Percentiles rank a stretch among this genome's conserved stretches.
These are phyloP conservation scores for Osmerus mordax DNA, from an alignment of 2,113 vertebrate species.

Conservation along the genomic window DNA sequence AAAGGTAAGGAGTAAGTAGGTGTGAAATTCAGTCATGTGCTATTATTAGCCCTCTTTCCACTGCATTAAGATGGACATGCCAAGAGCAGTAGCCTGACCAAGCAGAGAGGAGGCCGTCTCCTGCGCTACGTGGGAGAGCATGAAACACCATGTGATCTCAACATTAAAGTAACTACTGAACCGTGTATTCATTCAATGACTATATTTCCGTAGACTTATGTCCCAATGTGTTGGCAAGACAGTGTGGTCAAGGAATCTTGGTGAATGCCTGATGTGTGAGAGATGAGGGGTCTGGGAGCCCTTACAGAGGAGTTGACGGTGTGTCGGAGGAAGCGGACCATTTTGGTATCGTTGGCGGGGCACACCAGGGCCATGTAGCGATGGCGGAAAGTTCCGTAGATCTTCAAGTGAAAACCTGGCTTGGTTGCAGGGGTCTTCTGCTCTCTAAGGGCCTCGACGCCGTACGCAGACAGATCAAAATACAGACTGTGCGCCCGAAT, in stretches of 20 bases:
- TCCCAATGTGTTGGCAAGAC: background rate
- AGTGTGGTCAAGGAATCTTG: background rate
- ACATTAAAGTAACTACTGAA: background rate
- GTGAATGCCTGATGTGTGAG: background rate
- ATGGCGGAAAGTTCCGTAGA: slow-evolving; percentile 78
- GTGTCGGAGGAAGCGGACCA: slow-evolving; percentile 75
- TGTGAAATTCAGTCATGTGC: background rate
- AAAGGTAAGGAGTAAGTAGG: slow-evolving; percentile 24
- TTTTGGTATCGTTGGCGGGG: slow-evolving; percentile 70
- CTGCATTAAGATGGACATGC: slow-evolving; percentile 10
- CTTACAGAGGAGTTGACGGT: slow-evolving; percentile 75
- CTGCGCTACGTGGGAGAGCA: background rate
- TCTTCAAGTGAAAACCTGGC: slow-evolving; percentile 77
- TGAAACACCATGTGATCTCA: background rate
- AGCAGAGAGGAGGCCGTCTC: background rate
- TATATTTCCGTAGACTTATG: background rate
- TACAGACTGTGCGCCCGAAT: slow-evolving; percentile 74
- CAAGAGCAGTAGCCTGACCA: slow-evolving; percentile 4
- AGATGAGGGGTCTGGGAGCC: background rate
- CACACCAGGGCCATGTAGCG: slow-evolving; percentile 75
- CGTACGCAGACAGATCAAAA: slow-evolving; percentile 80
- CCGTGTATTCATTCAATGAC: background rate
- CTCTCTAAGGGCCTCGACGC: slow-evolving; percentile 68
- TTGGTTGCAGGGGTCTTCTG: slow-evolving; percentile 52
- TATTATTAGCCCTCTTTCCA: slow-evolving; percentile 7